Evolutionary conservation across 1,140 invertebrate genomes (phyloP).

Genomic region (Hirudo medicinalis): DNA sequence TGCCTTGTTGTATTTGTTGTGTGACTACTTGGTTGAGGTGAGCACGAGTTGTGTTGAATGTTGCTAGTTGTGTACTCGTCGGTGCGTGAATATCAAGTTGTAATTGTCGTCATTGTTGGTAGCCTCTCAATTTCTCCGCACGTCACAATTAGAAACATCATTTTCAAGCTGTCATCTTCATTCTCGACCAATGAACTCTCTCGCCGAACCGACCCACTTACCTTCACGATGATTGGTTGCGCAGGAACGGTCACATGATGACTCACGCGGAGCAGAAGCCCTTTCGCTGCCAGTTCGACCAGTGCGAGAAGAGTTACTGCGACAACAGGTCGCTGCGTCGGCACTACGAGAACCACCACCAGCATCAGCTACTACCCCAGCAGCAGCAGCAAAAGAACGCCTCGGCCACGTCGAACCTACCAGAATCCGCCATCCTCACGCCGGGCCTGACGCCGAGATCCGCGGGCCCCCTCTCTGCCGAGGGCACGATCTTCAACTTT

Average conservation of each 20-base stretch:
- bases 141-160: too few species aligned
- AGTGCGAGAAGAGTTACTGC: slow-evolving; percentile 10
- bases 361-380: not conserved
- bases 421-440: not conserved
- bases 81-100: too few species aligned
- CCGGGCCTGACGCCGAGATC: slow-evolving; percentile 11
- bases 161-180: too few species aligned
- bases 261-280: slow-evolving; percentile 5
- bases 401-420: not conserved
- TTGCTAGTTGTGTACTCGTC: too few species aligned
- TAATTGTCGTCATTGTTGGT: too few species aligned
- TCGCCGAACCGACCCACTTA: too few species aligned
- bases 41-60: too few species aligned
- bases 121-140: too few species aligned
- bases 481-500: not conserved
- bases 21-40: too few species aligned
- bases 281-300: not conserved
- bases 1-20: too few species aligned
- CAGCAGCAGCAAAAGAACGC: not conserved
- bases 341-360: slow-evolving; percentile 4
- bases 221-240: not conserved
- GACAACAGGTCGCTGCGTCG: not conserved
- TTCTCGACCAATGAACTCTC: too few species aligned
- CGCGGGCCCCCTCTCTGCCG: not conserved
- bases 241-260: slow-evolving; percentile 11